These are phyloP conservation scores for Gryllus bimaculatus DNA, from an alignment of 1,140 invertebrate genomes.

Conservation along the genomic window DNA sequence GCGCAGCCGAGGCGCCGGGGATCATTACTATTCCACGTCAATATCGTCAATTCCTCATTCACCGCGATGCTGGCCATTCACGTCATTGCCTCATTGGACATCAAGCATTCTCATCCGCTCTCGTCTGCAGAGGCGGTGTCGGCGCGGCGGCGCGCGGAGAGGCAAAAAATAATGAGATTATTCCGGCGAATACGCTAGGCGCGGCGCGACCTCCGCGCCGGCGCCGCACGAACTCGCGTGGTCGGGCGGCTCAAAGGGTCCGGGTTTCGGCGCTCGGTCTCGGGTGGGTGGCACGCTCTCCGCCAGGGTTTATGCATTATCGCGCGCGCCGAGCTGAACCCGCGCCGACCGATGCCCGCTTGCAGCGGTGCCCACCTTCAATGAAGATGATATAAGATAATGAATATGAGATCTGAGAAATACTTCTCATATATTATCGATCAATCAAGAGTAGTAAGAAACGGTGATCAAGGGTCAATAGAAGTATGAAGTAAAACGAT, in stretches of 20 bases:
- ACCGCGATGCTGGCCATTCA: not conserved
- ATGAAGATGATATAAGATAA: too few species aligned
- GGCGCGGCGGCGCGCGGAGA: not conserved
- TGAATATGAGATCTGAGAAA: too few species aligned
- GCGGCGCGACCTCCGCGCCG: not conserved
- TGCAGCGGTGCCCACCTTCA: too few species aligned
- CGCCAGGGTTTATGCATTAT: not conserved
- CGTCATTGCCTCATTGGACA: not conserved
- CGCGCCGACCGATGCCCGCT: not conserved
- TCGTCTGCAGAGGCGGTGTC: not conserved
- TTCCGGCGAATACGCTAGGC: not conserved
- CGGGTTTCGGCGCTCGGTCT: not conserved
- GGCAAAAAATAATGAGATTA: not conserved
- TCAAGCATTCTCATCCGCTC: not conserved
- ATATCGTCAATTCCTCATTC: not conserved
- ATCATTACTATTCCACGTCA: constrained; percentile 4
- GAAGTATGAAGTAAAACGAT: too few species aligned
- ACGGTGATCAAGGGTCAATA: too few species aligned
- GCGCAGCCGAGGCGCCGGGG: not conserved
- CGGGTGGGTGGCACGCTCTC: too few species aligned
- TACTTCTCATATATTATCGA: too few species aligned
- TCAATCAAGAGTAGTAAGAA: too few species aligned
- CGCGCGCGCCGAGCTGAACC: not conserved
- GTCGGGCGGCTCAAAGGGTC: not conserved
- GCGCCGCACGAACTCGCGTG: too few species aligned